Base-by-base conservation (phyloP, 2,888 invertebrate genomes). In the Cantharis nigra region DNA sequence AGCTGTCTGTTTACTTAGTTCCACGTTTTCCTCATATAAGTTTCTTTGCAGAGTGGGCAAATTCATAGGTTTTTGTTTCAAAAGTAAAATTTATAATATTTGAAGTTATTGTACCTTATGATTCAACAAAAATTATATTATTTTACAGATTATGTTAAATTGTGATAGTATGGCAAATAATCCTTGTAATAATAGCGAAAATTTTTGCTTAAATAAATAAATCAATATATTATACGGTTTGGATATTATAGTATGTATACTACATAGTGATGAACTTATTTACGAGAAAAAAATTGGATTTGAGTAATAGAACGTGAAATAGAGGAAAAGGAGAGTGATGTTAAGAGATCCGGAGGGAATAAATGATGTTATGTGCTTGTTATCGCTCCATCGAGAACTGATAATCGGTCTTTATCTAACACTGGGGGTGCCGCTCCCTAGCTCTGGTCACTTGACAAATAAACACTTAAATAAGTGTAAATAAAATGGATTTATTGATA, bases 401-500 rank as follows among this genome's bases (percentile, higher is more conserved):
- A 78, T 79, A 79, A 78, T 79, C 79, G 74, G 71, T 72, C 70
- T 71, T 74, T 79, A 79, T 79, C 79, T 77, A 75, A 70, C 75
- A 77, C 67, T 71, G 75, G 76, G 79, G 79, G 75, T 75, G 79
- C 75, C 79, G 76, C 79, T 71, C 79, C 79, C 79, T 76, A 74
- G 70, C 69, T 72, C 69, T 70, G 77, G 77, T 75, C 73, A 73
- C 70, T 71, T 71, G 71, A 76, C 73, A 79, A 79, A 79, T 79
- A 79, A 78, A 76, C 69, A 75, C 71, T 77, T 75, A 75, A 79
- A 70, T 70, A 70, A 71, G 75, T 75, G 75, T 75, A 76, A 79
- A 77, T 74, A 78, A 77, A 77, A 77, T 72, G 69, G 74, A 77
- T 77, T 80, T 79, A 80, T 80, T 75, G 80, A 79, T 79, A 80